These are phyloP conservation scores for Alloplasta piceator DNA, from an alignment of 2,888 invertebrate species.

Conservation along the genomic window DNA sequence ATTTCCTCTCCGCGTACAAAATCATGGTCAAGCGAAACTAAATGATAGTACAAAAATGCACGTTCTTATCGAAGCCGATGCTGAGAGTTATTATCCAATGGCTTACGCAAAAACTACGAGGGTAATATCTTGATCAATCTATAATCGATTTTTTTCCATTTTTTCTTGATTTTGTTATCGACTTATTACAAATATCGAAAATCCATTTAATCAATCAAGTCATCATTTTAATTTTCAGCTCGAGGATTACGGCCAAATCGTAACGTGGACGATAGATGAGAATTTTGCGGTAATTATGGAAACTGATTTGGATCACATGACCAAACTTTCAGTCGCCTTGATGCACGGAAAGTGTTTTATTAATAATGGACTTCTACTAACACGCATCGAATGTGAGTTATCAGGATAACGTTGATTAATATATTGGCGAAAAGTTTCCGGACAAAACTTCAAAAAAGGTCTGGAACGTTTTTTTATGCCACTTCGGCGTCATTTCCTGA, in stretches of 20 bases:
- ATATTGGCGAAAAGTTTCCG: too few species aligned
- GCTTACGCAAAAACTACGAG: constrained; percentile 77
- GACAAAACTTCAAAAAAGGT: too few species aligned
- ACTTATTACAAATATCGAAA: too few species aligned
- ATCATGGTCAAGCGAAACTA: constrained; percentile 71
- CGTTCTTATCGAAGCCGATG: constrained; percentile 81
- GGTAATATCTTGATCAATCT: constrained; percentile 69
- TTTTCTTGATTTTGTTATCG: too few species aligned
- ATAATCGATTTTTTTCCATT: background rate
- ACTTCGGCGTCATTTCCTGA: too few species aligned
- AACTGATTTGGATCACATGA: constrained; percentile 90
- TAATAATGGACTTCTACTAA: constrained; percentile 90
- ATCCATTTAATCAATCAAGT: too few species aligned
- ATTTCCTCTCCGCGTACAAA: constrained; percentile 81
- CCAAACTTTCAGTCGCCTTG: constrained; percentile 89
- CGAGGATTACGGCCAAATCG: constrained; percentile 90
- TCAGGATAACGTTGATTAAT: constrained; percentile 25
- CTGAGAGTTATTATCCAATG: constrained; percentile 74
- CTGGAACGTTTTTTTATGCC: too few species aligned
- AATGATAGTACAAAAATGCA: constrained; percentile 77
- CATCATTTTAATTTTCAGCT: constrained; percentile 84
- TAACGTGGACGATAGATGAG: constrained; percentile 92
- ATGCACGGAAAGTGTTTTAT: constrained; percentile 89
- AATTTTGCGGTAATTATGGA: constrained; percentile 90
- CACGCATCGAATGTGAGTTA: constrained; percentile 91